phyloP scores from a whole-genome alignment of 2,113 vertebrate species.

The Phocoena sinus region DNA sequence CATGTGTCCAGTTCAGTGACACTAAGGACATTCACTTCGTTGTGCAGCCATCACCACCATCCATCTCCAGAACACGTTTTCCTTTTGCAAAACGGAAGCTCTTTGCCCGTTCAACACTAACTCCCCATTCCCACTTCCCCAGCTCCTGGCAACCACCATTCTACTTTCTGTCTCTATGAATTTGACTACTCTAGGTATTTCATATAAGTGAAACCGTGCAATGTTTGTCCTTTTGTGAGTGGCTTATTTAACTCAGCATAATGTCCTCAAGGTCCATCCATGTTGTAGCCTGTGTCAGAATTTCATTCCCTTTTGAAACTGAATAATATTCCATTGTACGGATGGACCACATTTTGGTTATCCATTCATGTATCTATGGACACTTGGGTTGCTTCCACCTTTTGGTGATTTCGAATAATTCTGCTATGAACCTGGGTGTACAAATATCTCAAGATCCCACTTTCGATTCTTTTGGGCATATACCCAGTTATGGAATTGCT shows the following conservation, averaged over 20 bases:
- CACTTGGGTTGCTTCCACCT: not conserved
- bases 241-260: not conserved
- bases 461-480: not conserved
- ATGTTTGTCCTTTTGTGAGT: too few species aligned
- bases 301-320: not conserved
- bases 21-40: rapidly evolving
- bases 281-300: not conserved
- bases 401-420: rapidly evolving
- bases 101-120: too few species aligned
- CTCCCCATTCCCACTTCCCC: not conserved
- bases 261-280: rapidly evolving
- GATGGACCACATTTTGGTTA: not conserved
- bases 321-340: not conserved
- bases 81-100: not conserved
- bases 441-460: not conserved
- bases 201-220: rapidly evolving
- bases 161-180: not conserved
- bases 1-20: not conserved
- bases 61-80: not conserved
- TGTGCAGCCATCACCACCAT: too few species aligned
- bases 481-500: not conserved
- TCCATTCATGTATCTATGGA: rapidly evolving
- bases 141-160: not conserved
- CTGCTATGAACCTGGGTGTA: not conserved
- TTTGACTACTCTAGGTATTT: not conserved